Base-by-base conservation (phyloP, 2,888 invertebrate species). In the Teleiodes luculella region DNA sequence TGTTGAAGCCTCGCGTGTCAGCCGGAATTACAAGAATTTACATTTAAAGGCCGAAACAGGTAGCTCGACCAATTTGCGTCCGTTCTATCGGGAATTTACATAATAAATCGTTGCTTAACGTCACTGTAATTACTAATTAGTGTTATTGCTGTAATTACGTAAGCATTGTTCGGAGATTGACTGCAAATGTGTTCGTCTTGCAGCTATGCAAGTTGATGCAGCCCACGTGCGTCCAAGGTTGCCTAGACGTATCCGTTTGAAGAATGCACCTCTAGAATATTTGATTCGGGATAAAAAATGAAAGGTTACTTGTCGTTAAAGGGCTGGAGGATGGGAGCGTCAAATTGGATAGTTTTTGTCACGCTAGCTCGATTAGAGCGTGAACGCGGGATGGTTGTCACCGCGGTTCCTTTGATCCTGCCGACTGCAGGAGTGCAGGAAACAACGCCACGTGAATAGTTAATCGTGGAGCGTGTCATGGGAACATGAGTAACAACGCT, bases 221-320 rank as follows among this genome's bases (percentile, higher is more conserved):
- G 60, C 68, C 67, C 80, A 81, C 79, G 83, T 74, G 72, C 76
- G 68, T 61, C 67, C 75, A 82, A 83, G 84, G 83, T 72, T 77
- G 65, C 63, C 67, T 43, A 43, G 37, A 28, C 36, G 74, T 78
- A 80, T 83, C 81, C 80, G 78, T 72, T 52, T 28, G 62, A 65
- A 56, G 59, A 60, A 61, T 66, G 74, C 83, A 67, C 71, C 68
- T 62, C 56, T 64, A 65, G 83, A 85, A 86, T 86, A 66, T 67
- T 72, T 77, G 75, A 76, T 76, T 47, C 16, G 14, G 10, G 24
- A 72, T 74, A 80, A 75, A 74, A 74, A 73, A 67, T 57, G 59
- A 33, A 36, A n/a, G n/a, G 3, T 4, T n/a, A 14, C 6, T 5
- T 10, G 14, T 13, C 4, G 14, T 6, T 57, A 61, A 67, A 68